Conservation (phyloP, 2,113 vertebrate species). For the Phycodurus eques region DNA sequence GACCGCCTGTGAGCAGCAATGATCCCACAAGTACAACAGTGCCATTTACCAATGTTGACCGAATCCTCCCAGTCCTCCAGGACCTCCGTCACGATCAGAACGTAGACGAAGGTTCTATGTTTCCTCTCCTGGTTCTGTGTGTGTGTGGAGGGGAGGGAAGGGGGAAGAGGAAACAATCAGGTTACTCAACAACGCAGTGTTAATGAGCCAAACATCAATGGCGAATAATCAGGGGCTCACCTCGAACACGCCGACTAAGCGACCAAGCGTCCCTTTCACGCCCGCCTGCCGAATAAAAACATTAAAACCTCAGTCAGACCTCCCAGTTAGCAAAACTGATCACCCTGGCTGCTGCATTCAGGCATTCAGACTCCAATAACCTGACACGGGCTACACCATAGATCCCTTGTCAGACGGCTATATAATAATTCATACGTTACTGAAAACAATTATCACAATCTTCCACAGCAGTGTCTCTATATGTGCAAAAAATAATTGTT, state of each 20-base stretch:
- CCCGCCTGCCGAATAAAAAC: constrained; percentile 80
- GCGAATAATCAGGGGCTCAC: constrained; percentile 68
- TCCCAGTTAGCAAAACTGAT: background rate
- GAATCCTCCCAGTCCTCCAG: constrained; percentile 99
- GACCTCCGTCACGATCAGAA: constrained; percentile 93
- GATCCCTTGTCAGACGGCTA: background rate
- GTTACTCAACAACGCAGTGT: constrained; percentile 2
- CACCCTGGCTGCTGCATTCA: background rate
- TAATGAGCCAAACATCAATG: background rate
- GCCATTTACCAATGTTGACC: constrained; percentile 87
- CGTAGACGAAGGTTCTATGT: constrained; percentile 96
- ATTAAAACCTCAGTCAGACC: constrained; percentile 7
- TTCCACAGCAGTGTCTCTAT: background rate
- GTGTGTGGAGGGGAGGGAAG: too few species aligned
- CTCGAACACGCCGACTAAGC: constrained; percentile 97
- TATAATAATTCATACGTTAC: background rate
- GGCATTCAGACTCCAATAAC: background rate
- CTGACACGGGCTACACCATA: background rate
- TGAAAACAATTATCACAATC: background rate
- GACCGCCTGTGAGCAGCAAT: constrained; percentile 33
- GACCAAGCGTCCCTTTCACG: constrained; percentile 95
- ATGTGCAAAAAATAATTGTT: background rate
- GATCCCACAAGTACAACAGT: constrained; percentile 31
- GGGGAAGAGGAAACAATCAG: background rate
- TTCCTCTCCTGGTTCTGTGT: constrained; percentile 93